Evolutionary conservation across 2,797 vertebrate species (phyloP).

Genomic region (Poecilia velifera): DNA sequence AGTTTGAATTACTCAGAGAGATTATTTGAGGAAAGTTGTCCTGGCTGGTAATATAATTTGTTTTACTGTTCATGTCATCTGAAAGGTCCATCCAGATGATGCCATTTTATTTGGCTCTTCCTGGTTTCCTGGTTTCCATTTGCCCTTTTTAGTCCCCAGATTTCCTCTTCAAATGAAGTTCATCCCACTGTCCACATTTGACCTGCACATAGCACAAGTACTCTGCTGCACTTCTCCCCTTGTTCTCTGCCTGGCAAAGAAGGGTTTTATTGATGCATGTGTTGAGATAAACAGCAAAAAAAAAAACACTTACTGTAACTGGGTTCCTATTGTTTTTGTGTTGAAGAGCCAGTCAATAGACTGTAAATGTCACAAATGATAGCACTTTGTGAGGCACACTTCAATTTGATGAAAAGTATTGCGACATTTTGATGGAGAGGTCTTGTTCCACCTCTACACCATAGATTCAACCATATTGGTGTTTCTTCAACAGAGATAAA

Average conservation of each 20-base stretch:
- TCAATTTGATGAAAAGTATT: not conserved
- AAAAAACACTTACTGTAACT: not conserved
- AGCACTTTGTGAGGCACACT: not conserved
- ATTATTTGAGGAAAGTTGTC: not conserved
- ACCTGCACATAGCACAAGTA: not conserved
- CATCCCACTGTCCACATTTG: not conserved
- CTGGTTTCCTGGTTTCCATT: not conserved
- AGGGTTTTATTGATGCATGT: not conserved
- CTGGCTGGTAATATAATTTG: not conserved
- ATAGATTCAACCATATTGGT: not conserved
- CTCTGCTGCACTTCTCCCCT: not conserved
- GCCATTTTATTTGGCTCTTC: not conserved
- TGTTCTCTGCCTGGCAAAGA: not conserved
- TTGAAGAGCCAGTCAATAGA: not conserved
- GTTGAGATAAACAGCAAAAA: not conserved
- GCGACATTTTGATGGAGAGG: not conserved
- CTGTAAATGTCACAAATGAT: not conserved
- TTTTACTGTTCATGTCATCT: not conserved
- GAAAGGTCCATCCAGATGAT: not conserved
- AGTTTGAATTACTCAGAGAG: no score
- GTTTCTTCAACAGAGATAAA: not conserved
- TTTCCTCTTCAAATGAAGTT: not conserved
- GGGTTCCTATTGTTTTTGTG: not conserved
- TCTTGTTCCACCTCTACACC: not conserved
- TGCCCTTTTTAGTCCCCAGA: not conserved